Percentiles rank a stretch among this genome's conserved stretches.
These are phyloP conservation scores for Acomys russatus DNA, from an alignment of 2,797 vertebrate species.

Conservation along the genomic window DNA sequence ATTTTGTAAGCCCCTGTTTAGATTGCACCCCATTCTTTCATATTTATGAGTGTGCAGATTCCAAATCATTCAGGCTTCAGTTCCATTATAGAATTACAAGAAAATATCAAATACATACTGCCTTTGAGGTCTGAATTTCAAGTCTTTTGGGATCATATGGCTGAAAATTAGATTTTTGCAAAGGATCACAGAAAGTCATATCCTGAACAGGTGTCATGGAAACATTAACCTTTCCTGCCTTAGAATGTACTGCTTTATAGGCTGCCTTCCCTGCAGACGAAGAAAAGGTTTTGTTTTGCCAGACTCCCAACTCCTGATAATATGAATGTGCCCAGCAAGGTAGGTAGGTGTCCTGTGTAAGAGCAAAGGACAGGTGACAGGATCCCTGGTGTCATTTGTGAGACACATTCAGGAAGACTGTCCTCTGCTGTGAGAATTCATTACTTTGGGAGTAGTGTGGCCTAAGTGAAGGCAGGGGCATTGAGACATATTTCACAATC, in stretches of 20 bases:
- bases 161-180: conserved; percentile 68
- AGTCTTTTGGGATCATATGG: conserved; percentile 21
- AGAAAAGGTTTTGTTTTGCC: conserved; percentile 67
- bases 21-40: neutral
- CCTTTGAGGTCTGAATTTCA: conserved; percentile 69
- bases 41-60: conserved; percentile 37
- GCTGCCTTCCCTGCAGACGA: conserved; percentile 67
- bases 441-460: neutral
- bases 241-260: conserved; percentile 36
- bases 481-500: neutral
- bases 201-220: conserved; percentile 65
- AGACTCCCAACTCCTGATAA: conserved; percentile 29
- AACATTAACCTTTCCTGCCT: conserved; percentile 57
- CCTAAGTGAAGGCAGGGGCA: neutral
- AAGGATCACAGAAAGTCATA: conserved; percentile 64
- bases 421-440: conserved; percentile 22
- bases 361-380: conserved; percentile 22
- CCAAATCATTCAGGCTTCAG: conserved; percentile 40
- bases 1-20: neutral
- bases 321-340: neutral
- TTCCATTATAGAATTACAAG: conserved; percentile 50
- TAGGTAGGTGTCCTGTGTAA: neutral
- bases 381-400: neutral
- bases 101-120: conserved; percentile 53
- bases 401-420: conserved; percentile 58